Evolutionary conservation across 2,113 vertebrate genomes (phyloP), one percentile per base, ranked within the genome.

Genomic region (Eupsittula cactorum): DNA sequence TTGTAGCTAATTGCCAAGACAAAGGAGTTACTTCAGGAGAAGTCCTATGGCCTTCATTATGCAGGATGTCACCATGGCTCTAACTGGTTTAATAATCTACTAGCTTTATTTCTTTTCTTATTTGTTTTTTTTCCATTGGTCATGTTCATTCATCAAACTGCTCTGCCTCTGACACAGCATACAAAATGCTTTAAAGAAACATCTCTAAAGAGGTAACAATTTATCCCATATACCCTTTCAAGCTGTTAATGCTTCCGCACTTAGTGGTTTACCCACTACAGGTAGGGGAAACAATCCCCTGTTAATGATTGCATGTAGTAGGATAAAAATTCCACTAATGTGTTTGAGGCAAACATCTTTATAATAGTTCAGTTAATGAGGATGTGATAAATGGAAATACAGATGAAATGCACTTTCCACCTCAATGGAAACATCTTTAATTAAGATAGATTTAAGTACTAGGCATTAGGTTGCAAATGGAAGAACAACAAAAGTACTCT

Each of bases 361-460:
- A 53, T 41, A 92, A 65, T 50, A 79, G 79, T 94, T 80, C 83
- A 88, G 68, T 76, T 97, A 96, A 97, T 76, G 89, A 88, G 83
- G 74, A 74, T 49, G 90, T 92, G 93, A 96, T 96, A 96, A 97
- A 96, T 11, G 90, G 53, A 90, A 90, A 50, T 81, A 60, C 53
- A 88, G 65, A 95, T 79, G 23, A 88, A 95, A 95, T 70, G 59
- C 62, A 88, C 94, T 93, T 70, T 93, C 74, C 79, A 86, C 70
- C 73, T 90, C 94, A 93, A n/a, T 87, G 70, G 94, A 93, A 94
- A 77, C 53, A 82, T 70, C 87, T 67, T 92, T 97, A 97, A 95
- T 93, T 95, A 93, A 82, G 87, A 94, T 6, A 89, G 60, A 94
- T 90, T 91, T 93, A 95, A 96, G 82, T 89, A 77, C 44, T 9